Base-by-base conservation (phyloP, 2,113 vertebrate genomes). In the Dipodomys spectabilis region DNA sequence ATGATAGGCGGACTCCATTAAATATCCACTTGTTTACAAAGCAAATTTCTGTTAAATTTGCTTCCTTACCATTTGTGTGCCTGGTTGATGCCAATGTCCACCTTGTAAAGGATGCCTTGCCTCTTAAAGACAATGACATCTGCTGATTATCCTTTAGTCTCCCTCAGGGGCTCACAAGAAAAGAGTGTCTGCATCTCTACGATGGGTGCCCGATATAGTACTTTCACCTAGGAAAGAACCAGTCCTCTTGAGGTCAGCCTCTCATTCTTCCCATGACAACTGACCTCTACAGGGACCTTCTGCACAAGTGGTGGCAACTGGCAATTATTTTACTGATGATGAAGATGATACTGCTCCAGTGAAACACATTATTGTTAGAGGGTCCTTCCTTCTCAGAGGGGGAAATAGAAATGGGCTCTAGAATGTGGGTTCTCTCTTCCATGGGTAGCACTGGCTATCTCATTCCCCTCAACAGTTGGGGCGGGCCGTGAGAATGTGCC, bases 1-100 rank as follows among this genome's bases (percentile, higher is more conserved):
- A 85, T 88, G 49, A 80, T 2, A 91, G 32, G 20, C 25, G 53
- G 79, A 83, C 20, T 39, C n/a, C 35, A 65, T 90, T 71, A 75
- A 88, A 39, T 23, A 81, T 72, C 71, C 35, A 62, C 11, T 73
- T 79, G 44, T 90, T 71, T 91, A 75, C 72, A 67, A 86, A 80
- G 83, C 80, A 88, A 28, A n/a, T 91, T 92, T 75, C 72, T 86
- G 28, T 68, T 79, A 90, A 88, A 88, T 39, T 86, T 88, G 84
- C 64, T 87, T 86, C 28, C 75, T 87, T 82, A 75, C 57, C 73
- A 79, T 83, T 92, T 91, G 75, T 93, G 80, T 88, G 88, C 64
- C 67, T 79, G n/a, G 39, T 74, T 69, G 35, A 82, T 57, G 44
- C 72, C 53, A 62, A 77, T 30, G 20, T 45, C 45, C 65, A 77